A percentile compares a stretch with the other conserved stretches of the same genome.
Conservation (phyloP, 2,797 vertebrate genomes). For the Tenualosa ilisha region DNA sequence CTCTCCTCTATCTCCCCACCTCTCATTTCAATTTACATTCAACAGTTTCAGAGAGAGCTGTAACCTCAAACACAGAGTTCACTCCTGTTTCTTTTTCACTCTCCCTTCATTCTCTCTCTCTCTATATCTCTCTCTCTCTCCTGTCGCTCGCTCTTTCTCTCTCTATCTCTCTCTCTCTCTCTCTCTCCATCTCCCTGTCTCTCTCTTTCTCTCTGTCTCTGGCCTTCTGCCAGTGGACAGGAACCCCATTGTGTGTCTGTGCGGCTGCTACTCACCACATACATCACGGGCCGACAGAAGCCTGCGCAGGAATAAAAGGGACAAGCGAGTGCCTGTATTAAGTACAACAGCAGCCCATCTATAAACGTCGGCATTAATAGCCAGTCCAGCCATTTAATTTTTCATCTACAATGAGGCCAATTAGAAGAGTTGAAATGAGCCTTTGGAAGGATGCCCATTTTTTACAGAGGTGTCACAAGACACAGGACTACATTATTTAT, state of each 20-base stretch:
- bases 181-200: conserved; percentile 35
- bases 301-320: conserved; percentile 73
- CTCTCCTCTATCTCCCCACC: neutral
- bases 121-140: conserved; percentile 1
- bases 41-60: neutral
- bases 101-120: neutral
- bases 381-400: conserved; percentile 70
- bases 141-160: neutral
- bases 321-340: conserved; percentile 74
- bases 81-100: neutral
- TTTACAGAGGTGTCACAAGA: conserved; percentile 59
- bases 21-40: neutral
- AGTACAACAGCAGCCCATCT: conserved; percentile 74
- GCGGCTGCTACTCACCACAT: conserved; percentile 61
- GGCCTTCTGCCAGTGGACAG: conserved; percentile 69
- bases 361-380: conserved; percentile 73
- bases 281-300: conserved; percentile 73
- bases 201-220: conserved; percentile 53
- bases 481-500: conserved; percentile 66
- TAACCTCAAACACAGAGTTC: neutral
- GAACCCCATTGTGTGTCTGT: conserved; percentile 71
- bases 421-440: conserved; percentile 71
- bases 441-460: conserved; percentile 65
- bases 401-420: conserved; percentile 74
- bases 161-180: conserved; percentile 19